phyloP scores from a whole-genome alignment of 1,140 invertebrate genomes.

The Melanaphis sacchari region DNA sequence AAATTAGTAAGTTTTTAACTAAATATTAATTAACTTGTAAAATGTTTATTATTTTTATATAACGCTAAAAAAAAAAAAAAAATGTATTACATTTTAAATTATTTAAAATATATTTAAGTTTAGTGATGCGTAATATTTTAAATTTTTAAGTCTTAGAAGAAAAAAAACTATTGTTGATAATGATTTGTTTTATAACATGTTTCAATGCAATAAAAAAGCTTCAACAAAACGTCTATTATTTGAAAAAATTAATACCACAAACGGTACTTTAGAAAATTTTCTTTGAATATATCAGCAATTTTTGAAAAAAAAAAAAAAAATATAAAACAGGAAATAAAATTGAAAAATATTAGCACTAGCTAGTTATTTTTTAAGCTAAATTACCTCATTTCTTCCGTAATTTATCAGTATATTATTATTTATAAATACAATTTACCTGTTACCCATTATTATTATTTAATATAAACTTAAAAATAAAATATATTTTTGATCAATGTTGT shows the following conservation, averaged over 20 bases:
- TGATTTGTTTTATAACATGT: neutral
- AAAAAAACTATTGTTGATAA: neutral
- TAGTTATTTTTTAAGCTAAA: neutral
- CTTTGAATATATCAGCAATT: neutral
- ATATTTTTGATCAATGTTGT: neutral
- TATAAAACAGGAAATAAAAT: neutral
- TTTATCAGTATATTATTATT: neutral
- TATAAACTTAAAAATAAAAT: neutral
- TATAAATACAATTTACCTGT: neutral
- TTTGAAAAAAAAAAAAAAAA: neutral
- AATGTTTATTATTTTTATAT: neutral
- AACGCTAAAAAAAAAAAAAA: too few relatives aligned
- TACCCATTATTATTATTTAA: neutral
- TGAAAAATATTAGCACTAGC: neutral
- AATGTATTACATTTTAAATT: too few relatives aligned
- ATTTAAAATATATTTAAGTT: neutral
- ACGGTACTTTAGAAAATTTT: neutral
- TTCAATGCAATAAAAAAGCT: neutral
- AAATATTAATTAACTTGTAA: neutral
- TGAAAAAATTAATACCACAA: neutral
- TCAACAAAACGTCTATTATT: neutral
- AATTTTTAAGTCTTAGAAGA: neutral
- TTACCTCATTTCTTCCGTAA: too few relatives aligned
- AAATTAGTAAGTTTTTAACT: neutral
- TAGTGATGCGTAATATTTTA: neutral